A percentile compares a stretch with the other conserved stretches of the same genome.
Evolutionary conservation across 2,888 invertebrate species (phyloP).

Genomic region (Anthophora plumipes): DNA sequence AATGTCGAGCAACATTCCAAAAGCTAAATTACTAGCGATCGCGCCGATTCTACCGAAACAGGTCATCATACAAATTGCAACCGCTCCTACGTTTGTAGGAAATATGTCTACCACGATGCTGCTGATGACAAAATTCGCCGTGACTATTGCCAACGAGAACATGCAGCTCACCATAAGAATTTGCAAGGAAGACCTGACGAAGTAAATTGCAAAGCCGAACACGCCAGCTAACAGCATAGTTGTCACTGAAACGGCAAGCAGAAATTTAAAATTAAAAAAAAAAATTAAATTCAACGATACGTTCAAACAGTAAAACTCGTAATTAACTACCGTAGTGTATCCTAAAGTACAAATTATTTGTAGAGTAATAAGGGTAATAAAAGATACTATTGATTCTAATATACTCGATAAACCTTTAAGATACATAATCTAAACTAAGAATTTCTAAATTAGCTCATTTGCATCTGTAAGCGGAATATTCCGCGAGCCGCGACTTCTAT

Average conservation of each 20-base stretch:
- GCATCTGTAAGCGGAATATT: too few relatives aligned
- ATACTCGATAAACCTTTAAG: too few relatives aligned
- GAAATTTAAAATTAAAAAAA: neutral
- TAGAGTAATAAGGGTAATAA: too few relatives aligned
- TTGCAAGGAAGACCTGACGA: slow-evolving; percentile 86
- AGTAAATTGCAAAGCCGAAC: slow-evolving; percentile 87
- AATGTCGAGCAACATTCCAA: slow-evolving; percentile 88
- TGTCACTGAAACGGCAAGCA: slow-evolving; percentile 73
- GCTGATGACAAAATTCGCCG: slow-evolving; percentile 84
- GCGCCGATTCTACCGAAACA: slow-evolving; percentile 89
- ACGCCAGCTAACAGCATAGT: slow-evolving; percentile 86
- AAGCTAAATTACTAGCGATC: slow-evolving; percentile 88
- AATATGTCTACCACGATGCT: slow-evolving; percentile 83
- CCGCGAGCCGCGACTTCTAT: too few relatives aligned
- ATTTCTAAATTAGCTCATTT: too few relatives aligned
- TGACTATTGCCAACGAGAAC: slow-evolving; percentile 85
- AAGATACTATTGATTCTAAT: too few relatives aligned
- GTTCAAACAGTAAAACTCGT: neutral
- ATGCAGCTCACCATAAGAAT: slow-evolving; percentile 87
- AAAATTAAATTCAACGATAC: neutral
- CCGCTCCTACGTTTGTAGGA: slow-evolving; percentile 86
- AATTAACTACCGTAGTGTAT: too few relatives aligned
- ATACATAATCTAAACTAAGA: too few relatives aligned
- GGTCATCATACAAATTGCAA: slow-evolving; percentile 88
- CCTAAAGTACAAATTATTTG: too few relatives aligned